These are phyloP conservation scores for Taenioides sp. DNA, from an alignment of 2,797 vertebrate species.

Conservation along the genomic window DNA sequence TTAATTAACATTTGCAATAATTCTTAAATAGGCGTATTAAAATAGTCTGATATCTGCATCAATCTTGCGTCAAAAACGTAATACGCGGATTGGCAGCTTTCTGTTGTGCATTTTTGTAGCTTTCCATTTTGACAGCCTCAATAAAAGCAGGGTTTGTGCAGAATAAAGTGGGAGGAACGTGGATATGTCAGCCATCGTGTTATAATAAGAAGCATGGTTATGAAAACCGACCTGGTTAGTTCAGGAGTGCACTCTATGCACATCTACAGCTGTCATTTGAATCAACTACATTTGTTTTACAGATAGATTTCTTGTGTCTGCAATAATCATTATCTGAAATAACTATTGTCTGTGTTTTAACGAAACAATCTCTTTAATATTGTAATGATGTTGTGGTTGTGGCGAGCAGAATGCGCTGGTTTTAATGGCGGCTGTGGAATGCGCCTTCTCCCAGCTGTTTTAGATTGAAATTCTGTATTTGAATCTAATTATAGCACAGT, in stretches of 20 bases:
- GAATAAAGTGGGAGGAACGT: conserved; percentile 15
- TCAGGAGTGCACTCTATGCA: conserved; percentile 38
- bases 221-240: conserved; percentile 52
- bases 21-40: background rate
- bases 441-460: conserved; percentile 72
- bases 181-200: conserved; percentile 35
- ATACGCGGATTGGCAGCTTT: conserved; percentile 35
- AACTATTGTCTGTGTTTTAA: conserved; percentile 13
- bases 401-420: conserved; percentile 42
- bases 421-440: conserved; percentile 71
- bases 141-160: conserved; percentile 9
- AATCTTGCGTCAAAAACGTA: conserved; percentile 42
- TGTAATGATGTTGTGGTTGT: conserved; percentile 22
- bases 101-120: conserved; percentile 18
- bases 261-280: conserved; percentile 34
- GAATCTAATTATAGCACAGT: conserved; percentile 74
- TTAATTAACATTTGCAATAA: background rate
- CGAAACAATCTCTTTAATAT: conserved; percentile 40
- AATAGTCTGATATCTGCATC: conserved; percentile 15
- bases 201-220: conserved; percentile 43
- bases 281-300: conserved; percentile 17
- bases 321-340: background rate
- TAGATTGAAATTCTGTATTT: conserved; percentile 62
- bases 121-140: conserved; percentile 21
- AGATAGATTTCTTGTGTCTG: background rate